Base-by-base conservation (phyloP, 2,797 vertebrate genomes). In the Distichodus sexfasciatus region DNA sequence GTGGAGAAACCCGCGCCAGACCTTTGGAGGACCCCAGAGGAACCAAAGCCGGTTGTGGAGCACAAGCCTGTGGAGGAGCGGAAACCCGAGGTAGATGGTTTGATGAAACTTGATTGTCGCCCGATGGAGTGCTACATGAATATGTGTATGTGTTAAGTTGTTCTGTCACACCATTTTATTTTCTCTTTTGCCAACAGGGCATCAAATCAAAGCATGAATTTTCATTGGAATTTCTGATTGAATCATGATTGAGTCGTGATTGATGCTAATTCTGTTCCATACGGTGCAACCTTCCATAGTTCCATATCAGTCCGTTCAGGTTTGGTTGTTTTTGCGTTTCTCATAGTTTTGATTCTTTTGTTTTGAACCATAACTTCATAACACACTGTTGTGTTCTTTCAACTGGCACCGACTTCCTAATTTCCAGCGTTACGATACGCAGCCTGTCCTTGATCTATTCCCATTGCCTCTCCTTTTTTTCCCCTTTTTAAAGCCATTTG, bases 401-500 rank as follows among this genome's bases (percentile, higher is more conserved):
- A 31, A 66, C 43, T 59, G 51, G 36, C 67, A 28, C 6, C 43
- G 47, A 51, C 51, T 55, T 38, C 12, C 44, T 17, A 66, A 41
- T 44, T 19, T 55, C 51, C 38, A 29, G 4, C 14, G 50, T 11
- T 23, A 8, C 67, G 33, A 41, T 28, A 50, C 11, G 28, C 48
- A 33, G 35, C 3, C n/a, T 57, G 14, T 21, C 44, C 47, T 54
- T 72, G 61, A 71, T 66, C 31, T 50, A 57, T 72, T 62, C 48
- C 47, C 21, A 51, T 50, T 17, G 26, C 72, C 21, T 67, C 11
- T 67, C 62, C 66, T 58, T 17, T 57, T 51, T 40, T 67, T 9
- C 64, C 62, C 66, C 59, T 17, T 57, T 51, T 40, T 50, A 17
- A 82, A 92, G 91, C 90, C 90, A 14, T 83, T 87, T 40, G 90